Evolutionary conservation across 2,888 invertebrate species (phyloP).

Genomic region (Formica aserva): DNA sequence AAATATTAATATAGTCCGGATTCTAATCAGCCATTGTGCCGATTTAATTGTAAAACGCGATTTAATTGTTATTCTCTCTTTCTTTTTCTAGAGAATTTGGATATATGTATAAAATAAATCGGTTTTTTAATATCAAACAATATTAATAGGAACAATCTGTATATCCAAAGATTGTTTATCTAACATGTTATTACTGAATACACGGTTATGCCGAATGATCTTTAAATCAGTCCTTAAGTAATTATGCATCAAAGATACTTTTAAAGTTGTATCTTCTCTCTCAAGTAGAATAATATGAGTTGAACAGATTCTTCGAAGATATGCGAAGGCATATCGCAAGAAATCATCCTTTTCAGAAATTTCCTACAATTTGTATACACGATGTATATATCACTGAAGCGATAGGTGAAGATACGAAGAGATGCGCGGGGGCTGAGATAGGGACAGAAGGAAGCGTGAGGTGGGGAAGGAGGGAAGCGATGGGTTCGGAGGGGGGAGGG

Average conservation of each 20-base stretch:
- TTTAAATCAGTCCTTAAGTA: not conserved
- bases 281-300: not conserved
- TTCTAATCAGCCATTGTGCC: not conserved
- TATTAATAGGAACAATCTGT: not conserved
- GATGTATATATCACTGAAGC: slow-evolving; percentile 56
- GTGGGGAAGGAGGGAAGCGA: not conserved
- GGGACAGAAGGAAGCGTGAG: slow-evolving; percentile 37
- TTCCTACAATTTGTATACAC: slow-evolving; percentile 21
- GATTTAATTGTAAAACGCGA: slow-evolving; percentile 3
- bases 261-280: not conserved
- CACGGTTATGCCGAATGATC: not conserved
- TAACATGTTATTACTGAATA: not conserved
- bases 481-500: slow-evolving; percentile 28
- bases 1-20: slow-evolving; percentile 22
- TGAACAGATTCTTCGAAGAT: not conserved
- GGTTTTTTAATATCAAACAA: not conserved
- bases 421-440: slow-evolving; percentile 66
- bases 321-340: not conserved
- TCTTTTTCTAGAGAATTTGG: not conserved
- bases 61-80: not conserved
- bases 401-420: slow-evolving; percentile 65
- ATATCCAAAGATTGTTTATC: not conserved
- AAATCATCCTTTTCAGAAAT: slow-evolving; percentile 18
- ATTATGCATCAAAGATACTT: not conserved
- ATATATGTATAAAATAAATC: not conserved